phyloP scores from a whole-genome alignment of 1,140 invertebrate genomes.

The Oppia nitens region DNA sequence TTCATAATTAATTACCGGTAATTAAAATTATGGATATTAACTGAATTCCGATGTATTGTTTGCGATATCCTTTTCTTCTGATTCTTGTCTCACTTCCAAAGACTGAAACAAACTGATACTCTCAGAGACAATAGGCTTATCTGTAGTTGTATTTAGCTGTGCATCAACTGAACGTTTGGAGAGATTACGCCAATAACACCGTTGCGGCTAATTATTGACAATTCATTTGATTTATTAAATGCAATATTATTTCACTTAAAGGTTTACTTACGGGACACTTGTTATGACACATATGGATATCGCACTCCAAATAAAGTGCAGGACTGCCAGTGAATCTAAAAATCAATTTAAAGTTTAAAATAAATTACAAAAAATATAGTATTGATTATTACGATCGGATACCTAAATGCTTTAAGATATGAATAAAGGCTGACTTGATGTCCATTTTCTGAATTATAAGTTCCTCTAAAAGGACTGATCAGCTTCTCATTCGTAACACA shows the following conservation, averaged over 20 bases:
- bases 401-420: slow-evolving; percentile 81
- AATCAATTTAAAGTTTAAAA: not conserved
- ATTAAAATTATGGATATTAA: not conserved
- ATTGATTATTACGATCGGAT: too few species aligned
- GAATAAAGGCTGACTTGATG: slow-evolving; percentile 63
- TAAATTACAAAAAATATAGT: not conserved
- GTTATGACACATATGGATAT: slow-evolving; percentile 84
- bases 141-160: slow-evolving; percentile 16
- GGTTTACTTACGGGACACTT: slow-evolving; percentile 58
- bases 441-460: slow-evolving; percentile 58
- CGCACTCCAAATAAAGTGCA: slow-evolving; percentile 81
- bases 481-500: slow-evolving; percentile 83
- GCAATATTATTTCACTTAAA: not conserved
- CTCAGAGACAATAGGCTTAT: slow-evolving; percentile 41
- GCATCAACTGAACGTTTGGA: slow-evolving; percentile 24
- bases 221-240: not conserved
- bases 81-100: slow-evolving; percentile 60
- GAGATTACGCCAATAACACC: slow-evolving; percentile 65
- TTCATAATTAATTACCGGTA: too few species aligned
- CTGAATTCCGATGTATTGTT: not conserved
- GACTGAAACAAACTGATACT: slow-evolving; percentile 77
- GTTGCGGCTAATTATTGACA: slow-evolving; percentile 50
- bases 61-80: slow-evolving; percentile 42
- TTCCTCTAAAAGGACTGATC: slow-evolving; percentile 74
- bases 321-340: slow-evolving; percentile 64